Evolutionary conservation across 2,113 vertebrate genomes (phyloP).

Genomic region (Microtus ochrogaster): DNA sequence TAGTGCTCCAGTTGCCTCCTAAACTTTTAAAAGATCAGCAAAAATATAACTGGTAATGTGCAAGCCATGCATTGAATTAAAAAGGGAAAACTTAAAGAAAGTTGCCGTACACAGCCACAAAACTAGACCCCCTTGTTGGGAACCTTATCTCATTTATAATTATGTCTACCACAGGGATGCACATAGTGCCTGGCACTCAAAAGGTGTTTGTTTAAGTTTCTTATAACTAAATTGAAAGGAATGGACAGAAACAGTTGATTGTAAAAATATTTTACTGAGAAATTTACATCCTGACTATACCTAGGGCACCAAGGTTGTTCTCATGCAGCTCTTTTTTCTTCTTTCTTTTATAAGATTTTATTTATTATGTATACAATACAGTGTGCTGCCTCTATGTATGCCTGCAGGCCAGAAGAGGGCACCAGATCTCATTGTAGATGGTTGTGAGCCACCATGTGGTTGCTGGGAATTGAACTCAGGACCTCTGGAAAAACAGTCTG

Average conservation of each 20-base stretch:
- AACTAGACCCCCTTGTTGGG: constrained; percentile 30
- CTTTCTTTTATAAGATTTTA: too few relatives aligned
- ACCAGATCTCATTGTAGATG: too few relatives aligned
- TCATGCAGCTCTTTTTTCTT: background rate
- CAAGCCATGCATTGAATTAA: constrained; percentile 47
- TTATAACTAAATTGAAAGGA: constrained; percentile 57
- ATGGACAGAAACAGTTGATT: constrained; percentile 30
- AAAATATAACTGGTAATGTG: background rate
- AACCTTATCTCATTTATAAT: constrained; percentile 46
- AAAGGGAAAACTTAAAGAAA: constrained; percentile 62
- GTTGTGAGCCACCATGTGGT: too few relatives aligned
- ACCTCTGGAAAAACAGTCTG: too few relatives aligned
- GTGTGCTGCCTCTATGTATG: too few relatives aligned
- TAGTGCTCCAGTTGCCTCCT: constrained; percentile 35
- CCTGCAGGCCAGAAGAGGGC: too few relatives aligned
- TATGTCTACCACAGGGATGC: constrained; percentile 7
- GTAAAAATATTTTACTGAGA: constrained; percentile 49
- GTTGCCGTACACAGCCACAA: constrained; percentile 40
- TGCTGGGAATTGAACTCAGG: too few relatives aligned
- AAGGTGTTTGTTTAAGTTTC: constrained; percentile 45
- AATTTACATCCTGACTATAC: constrained; percentile 28
- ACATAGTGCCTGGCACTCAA: background rate
- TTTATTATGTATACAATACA: too few relatives aligned
- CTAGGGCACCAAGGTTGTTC: background rate
- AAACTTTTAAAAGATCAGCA: constrained; percentile 50